A percentile compares a stretch with the other conserved stretches of the same genome.
Evolutionary conservation across 2,113 vertebrate genomes (phyloP).

Genomic region (Sapayoa aenigma): DNA sequence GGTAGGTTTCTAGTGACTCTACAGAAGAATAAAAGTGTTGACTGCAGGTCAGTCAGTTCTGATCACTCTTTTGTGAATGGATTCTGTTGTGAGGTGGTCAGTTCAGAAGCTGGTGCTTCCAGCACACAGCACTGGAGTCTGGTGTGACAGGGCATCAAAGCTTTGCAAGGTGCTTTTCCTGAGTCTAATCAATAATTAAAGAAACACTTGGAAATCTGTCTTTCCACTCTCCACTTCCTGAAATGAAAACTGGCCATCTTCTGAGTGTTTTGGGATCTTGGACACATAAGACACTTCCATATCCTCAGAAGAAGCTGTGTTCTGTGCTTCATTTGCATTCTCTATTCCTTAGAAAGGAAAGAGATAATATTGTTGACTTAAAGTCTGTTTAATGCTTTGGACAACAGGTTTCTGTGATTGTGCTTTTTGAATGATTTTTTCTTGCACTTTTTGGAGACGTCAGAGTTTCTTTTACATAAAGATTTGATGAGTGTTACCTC

Average conservation of each 20-base stretch:
- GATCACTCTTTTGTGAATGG: background rate
- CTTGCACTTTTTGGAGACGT: background rate
- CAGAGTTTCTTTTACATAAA: background rate
- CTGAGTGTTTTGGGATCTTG: background rate
- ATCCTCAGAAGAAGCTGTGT: background rate
- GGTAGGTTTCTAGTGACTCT: background rate
- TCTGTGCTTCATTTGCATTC: background rate
- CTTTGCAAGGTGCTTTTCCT: background rate
- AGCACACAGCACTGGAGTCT: fast-evolving
- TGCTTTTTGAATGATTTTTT: background rate
- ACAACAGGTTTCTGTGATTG: background rate
- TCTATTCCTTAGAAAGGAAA: background rate
- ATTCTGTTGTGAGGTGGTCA: background rate
- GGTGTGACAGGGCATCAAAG: background rate
- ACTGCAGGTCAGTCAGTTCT: background rate
- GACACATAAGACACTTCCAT: background rate
- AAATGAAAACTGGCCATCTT: background rate
- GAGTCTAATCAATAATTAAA: background rate
- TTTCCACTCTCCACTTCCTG: background rate
- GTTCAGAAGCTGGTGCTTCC: background rate
- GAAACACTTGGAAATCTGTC: background rate
- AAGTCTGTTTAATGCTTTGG: background rate
- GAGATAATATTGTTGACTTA: background rate
- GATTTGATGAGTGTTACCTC: background rate
- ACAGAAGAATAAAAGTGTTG: background rate